Base-by-base conservation (phyloP, 2,888 invertebrate species). In the Xanthorhoe spadicearia region DNA sequence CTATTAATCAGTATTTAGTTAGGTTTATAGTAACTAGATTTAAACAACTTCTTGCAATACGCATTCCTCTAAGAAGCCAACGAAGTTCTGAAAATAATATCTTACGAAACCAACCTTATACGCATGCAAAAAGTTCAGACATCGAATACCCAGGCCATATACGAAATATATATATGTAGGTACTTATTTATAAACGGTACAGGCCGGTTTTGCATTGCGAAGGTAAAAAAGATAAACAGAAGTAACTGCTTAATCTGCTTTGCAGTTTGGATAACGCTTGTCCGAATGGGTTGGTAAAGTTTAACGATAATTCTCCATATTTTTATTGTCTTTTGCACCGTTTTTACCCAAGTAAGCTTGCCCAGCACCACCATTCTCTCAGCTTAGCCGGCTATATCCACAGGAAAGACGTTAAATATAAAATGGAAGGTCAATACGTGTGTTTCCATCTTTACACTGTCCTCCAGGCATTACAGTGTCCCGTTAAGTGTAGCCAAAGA, bases 151-250 rank as follows among this genome's bases (percentile, higher is more conserved):
- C 38, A 35, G 48, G 13, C 13, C 57, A 18, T 43, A 50, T 18
- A 49, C 49, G 32, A 7, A 28, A 17, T 13, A 49, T 28, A 17
- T 10, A 17, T 19, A 10, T n/a, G n/a, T n/a, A n/a, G n/a, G n/a
- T n/a, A n/a, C n/a, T n/a, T 59, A 19, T 15, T 15, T 43, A 52
- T 67, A 49, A 52, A 77, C 80, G 64, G 72, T 76, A 71, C 73
- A 73, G 66, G 74, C 80, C 73, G 78, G 78, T 79, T 70, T 63
- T 48, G 50, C 61, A 52, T 76, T 75, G 72, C 76, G 74, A 79
- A 77, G 76, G 69, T 51, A 73, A 75, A 77, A 75, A 73, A 74
- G 63, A 77, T 71, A 77, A 79, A 77, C 72, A 75, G 73, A 77
- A 69, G 57, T 62, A 35, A 70, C 69, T 13, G 52, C 68, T 71